These are phyloP conservation scores for Calypte anna DNA, from an alignment of 2,113 vertebrate genomes.

Conservation along the genomic window DNA sequence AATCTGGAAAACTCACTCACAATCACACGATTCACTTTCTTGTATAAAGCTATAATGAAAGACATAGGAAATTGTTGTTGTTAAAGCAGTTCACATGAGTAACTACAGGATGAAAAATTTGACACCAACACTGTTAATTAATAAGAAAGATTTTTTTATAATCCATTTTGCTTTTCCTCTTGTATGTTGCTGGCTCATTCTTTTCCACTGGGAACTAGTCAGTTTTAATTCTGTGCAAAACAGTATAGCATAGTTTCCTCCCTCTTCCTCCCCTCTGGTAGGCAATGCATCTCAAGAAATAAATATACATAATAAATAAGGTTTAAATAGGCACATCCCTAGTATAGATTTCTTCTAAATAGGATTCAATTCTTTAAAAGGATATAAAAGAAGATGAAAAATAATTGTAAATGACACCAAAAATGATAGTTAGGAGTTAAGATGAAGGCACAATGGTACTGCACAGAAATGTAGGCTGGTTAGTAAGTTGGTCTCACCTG, in stretches of 20 bases:
- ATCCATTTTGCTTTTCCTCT: neutral
- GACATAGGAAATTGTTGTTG: neutral
- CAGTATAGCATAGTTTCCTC: neutral
- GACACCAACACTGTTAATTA: neutral
- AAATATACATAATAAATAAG: neutral
- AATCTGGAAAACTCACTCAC: neutral
- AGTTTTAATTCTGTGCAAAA: neutral
- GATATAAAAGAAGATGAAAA: neutral
- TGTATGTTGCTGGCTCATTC: neutral
- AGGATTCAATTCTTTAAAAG: neutral
- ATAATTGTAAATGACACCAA: neutral
- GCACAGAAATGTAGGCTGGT: neutral
- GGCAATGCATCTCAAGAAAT: neutral
- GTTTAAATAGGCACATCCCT: neutral
- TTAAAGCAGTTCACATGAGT: neutral
- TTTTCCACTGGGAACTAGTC: neutral
- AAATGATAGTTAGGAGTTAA: neutral
- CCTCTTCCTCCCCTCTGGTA: neutral
- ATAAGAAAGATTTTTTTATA: neutral
- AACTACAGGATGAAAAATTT: neutral
- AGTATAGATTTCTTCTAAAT: neutral
- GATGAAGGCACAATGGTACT: no score
- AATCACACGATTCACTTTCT: neutral
- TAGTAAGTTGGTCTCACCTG: neutral
- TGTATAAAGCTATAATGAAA: conserved; percentile 7